Evolutionary conservation across 2,113 vertebrate genomes (phyloP).

Genomic region (Peromyscus maniculatus): DNA sequence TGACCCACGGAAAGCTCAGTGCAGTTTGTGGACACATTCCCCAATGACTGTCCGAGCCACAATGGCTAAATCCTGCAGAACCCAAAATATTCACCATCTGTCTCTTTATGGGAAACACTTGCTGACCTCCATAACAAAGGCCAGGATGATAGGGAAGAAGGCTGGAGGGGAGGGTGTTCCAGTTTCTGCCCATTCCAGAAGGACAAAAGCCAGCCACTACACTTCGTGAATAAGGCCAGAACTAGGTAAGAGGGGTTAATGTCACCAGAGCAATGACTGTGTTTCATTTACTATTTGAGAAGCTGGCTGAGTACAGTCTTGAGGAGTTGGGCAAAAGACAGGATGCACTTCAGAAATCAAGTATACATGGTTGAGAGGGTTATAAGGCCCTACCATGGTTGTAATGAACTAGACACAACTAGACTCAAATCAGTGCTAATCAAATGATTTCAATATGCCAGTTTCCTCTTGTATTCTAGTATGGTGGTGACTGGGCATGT

Average conservation of each 20-base stretch:
- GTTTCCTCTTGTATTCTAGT: constrained; percentile 24
- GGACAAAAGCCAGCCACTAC: not conserved
- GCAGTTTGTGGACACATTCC: not conserved
- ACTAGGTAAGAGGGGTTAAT: not conserved
- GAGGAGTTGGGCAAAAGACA: not conserved
- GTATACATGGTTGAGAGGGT: not conserved
- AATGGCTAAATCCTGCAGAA: not conserved
- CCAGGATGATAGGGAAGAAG: not conserved
- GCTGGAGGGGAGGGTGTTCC: not conserved
- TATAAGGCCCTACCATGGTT: not conserved
- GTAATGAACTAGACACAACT: not conserved
- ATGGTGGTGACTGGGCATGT: not conserved
- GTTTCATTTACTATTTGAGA: not conserved
- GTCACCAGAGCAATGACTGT: too few relatives aligned
- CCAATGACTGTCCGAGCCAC: not conserved
- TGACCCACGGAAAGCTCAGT: not conserved
- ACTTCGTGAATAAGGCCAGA: not conserved
- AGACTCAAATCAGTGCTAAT: not conserved
- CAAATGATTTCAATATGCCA: not conserved
- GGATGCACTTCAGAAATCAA: not conserved
- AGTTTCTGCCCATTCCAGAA: not conserved
- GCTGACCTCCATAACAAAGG: not conserved
- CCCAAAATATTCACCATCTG: not conserved
- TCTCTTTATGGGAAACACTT: not conserved
- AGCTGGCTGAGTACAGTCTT: not conserved